A percentile compares a stretch with the other conserved stretches of the same genome.
Evolutionary conservation across 2,113 vertebrate genomes (phyloP).

Genomic region (Hemiscyllium ocellatum): DNA sequence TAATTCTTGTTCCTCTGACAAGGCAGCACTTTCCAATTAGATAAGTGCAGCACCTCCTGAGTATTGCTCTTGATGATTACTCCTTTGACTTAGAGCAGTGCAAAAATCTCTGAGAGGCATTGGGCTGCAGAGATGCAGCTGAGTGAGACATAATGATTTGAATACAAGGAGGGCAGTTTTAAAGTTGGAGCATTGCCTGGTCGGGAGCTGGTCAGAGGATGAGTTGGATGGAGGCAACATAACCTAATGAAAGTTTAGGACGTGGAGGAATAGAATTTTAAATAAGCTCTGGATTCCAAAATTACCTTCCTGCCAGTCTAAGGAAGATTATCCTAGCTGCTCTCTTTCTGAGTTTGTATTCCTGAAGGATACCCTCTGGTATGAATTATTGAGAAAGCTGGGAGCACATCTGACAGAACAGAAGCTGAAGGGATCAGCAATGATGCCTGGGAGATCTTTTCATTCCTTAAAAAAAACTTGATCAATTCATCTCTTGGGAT

Average conservation of each 20-base stretch:
- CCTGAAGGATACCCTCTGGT: neutral
- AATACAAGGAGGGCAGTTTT: neutral
- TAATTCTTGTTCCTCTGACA: no score
- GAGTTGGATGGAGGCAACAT: no score
- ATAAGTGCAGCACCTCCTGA: no score
- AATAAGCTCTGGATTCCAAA: neutral
- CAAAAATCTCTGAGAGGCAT: no score
- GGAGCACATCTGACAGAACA: neutral
- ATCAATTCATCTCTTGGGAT: neutral
- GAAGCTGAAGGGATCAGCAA: neutral
- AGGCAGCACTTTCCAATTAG: no score
- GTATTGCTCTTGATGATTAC: no score
- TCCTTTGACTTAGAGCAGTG: no score
- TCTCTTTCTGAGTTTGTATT: neutral
- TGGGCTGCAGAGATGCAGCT: neutral
- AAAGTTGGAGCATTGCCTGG: neutral
- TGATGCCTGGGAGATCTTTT: neutral
- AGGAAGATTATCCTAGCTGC: no score
- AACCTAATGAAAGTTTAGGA: no score
- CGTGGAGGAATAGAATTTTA: neutral
- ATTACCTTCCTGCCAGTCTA: neutral
- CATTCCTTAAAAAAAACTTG: neutral
- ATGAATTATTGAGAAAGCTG: neutral
- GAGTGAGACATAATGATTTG: neutral
- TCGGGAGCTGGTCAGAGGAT: neutral